A percentile compares a stretch with the other conserved stretches of the same genome.
These are phyloP conservation scores for Ectemnius continuus DNA, from an alignment of 2,888 invertebrate genomes.

Conservation along the genomic window DNA sequence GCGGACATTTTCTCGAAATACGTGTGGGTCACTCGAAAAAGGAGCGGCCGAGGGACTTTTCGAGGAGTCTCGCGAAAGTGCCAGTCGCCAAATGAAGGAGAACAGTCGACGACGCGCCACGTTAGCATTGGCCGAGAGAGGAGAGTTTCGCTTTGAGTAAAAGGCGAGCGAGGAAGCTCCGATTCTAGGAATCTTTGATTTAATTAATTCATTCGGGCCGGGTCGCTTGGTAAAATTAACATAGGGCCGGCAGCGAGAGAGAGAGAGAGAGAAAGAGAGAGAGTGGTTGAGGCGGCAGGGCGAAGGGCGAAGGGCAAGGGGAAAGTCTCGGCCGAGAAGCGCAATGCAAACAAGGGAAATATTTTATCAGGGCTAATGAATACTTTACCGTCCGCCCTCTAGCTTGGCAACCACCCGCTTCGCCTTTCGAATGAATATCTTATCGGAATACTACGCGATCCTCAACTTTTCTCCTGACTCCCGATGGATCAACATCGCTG, in stretches of 20 bases:
- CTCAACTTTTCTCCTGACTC: background rate
- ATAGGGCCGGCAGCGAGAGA: conserved; percentile 19
- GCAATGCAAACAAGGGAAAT: conserved; percentile 40
- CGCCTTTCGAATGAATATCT: conserved; percentile 22
- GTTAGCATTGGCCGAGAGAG: too few relatives aligned
- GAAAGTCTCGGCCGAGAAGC: conserved; percentile 7
- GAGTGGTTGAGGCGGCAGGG: too few relatives aligned
- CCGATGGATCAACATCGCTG: too few relatives aligned
- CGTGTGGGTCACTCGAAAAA: too few relatives aligned
- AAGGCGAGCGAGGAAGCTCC: background rate
- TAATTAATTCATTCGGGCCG: conserved; percentile 47
- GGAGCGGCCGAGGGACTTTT: too few relatives aligned
- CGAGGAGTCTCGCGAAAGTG: conserved; percentile 8
- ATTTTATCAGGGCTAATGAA: conserved; percentile 37
- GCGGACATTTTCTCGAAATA: too few relatives aligned
- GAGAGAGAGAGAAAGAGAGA: too few relatives aligned
- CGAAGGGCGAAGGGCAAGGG: conserved; percentile 14
- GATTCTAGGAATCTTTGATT: conserved; percentile 41
- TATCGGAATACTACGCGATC: conserved; percentile 17
- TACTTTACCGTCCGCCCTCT: conserved; percentile 28
- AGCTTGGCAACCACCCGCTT: too few relatives aligned
- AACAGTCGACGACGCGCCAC: too few relatives aligned
- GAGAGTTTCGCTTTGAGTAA: too few relatives aligned
- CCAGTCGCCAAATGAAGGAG: conserved; percentile 48
- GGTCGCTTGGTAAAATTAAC: too few relatives aligned